phyloP scores from a whole-genome alignment of 2,113 vertebrate genomes.

The Chauna torquata region DNA sequence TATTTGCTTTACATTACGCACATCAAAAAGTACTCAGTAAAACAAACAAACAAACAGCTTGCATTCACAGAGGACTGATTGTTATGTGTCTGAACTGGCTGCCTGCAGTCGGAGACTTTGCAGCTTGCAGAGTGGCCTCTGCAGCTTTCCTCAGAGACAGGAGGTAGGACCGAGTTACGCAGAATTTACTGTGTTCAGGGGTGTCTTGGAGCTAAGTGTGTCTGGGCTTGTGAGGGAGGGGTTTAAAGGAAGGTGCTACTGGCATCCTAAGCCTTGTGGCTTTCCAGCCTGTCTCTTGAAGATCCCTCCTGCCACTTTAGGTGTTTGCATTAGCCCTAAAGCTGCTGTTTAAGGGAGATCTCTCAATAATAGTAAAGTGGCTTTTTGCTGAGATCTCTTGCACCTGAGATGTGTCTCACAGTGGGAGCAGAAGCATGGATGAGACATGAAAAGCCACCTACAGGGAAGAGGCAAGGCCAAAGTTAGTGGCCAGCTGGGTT shows the following conservation, averaged over 20 bases:
- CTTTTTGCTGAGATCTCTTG: neutral
- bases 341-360: neutral
- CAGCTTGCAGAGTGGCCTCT: neutral
- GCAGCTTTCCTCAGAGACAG: neutral
- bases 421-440: neutral
- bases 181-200: neutral
- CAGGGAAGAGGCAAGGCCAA: neutral
- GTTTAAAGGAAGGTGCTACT: neutral
- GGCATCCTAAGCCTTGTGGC: neutral
- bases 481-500: neutral
- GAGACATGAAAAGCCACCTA: neutral
- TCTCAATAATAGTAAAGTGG: neutral
- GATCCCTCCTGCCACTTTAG: neutral
- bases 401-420: rapidly evolving
- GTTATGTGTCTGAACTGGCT: neutral
- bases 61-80: neutral
- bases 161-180: neutral
- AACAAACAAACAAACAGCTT: neutral
- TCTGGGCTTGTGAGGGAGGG: neutral
- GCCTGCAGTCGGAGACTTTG: neutral
- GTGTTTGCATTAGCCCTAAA: neutral
- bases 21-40: neutral
- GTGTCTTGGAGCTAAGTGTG: neutral
- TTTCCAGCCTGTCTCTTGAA: neutral
- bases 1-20: neutral